phyloP scores from a whole-genome alignment of 2,888 invertebrate genomes.

The Priocnemis perturbator region DNA sequence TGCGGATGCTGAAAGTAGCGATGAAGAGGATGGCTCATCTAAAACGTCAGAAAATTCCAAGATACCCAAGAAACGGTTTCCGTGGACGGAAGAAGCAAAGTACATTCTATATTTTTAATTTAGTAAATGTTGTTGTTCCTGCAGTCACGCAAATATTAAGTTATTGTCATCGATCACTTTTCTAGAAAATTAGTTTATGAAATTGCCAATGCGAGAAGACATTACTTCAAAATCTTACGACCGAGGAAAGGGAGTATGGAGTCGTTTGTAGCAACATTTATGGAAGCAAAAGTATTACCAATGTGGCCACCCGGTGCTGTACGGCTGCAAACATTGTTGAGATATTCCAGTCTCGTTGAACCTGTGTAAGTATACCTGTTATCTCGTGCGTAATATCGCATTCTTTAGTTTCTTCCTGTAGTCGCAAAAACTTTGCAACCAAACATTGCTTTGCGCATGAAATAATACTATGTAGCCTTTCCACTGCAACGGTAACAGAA shows the following conservation, averaged over 20 bases:
- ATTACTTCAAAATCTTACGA: slow-evolving; percentile 75
- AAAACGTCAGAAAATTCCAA: slow-evolving; percentile 76
- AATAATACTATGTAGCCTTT: slow-evolving; percentile 16
- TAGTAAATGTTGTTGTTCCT: background rate
- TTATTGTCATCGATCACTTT: background rate
- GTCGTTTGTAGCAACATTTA: slow-evolving; percentile 77
- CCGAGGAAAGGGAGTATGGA: slow-evolving; percentile 75
- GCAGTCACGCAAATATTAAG: background rate
- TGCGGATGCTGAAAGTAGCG: slow-evolving; percentile 61
- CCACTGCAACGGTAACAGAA: slow-evolving; percentile 24
- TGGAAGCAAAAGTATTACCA: slow-evolving; percentile 79
- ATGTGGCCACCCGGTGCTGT: slow-evolving; percentile 85
- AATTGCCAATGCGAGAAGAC: slow-evolving; percentile 63
- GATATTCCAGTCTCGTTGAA: slow-evolving; percentile 44
- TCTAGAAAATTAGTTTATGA: slow-evolving; percentile 64
- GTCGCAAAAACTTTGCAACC: background rate
- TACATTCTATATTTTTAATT: slow-evolving; percentile 63
- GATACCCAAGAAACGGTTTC: slow-evolving; percentile 84
- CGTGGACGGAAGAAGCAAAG: slow-evolving; percentile 83
- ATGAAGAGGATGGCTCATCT: slow-evolving; percentile 71
- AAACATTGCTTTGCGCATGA: slow-evolving; percentile 30
- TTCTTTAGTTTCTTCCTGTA: slow-evolving; percentile 5
- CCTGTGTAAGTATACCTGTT: slow-evolving; percentile 44
- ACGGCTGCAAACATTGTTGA: slow-evolving; percentile 76
- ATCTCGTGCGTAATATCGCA: background rate